A percentile compares a stretch with the other conserved stretches of the same genome.
These are phyloP conservation scores for Pogona vitticeps DNA, from an alignment of 2,113 vertebrate genomes.

Conservation along the genomic window DNA sequence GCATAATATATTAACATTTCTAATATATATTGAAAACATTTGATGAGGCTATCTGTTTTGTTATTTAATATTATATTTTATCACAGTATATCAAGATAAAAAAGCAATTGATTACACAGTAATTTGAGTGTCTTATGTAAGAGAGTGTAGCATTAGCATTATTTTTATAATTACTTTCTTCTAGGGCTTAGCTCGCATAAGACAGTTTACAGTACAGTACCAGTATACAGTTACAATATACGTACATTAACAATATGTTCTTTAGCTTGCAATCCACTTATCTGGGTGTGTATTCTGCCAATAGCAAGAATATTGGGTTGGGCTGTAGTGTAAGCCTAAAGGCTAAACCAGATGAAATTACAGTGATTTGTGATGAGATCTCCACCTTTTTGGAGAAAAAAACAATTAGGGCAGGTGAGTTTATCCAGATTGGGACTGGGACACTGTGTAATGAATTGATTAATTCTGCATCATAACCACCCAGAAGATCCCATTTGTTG, in stretches of 20 bases:
- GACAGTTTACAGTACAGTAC: not conserved
- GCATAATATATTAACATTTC: conserved; percentile 65
- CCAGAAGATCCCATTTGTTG: not conserved
- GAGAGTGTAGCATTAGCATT: not conserved
- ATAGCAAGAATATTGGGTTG: too few relatives aligned
- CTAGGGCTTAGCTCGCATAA: not conserved
- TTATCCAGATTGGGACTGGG: not conserved
- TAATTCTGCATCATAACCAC: not conserved
- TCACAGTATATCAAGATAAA: not conserved
- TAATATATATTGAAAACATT: conserved; percentile 54
- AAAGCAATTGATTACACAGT: not conserved
- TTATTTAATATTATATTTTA: fast-evolving
- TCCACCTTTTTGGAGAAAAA: too few relatives aligned
- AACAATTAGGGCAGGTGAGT: not conserved
- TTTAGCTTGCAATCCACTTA: too few relatives aligned
- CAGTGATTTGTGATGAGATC: too few relatives aligned
- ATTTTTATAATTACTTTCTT: not conserved
- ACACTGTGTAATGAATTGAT: not conserved
- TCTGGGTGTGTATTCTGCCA: too few relatives aligned
- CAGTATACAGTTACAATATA: too few relatives aligned
- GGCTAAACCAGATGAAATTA: too few relatives aligned
- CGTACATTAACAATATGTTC: too few relatives aligned
- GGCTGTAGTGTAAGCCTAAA: too few relatives aligned
- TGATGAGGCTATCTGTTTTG: not conserved
- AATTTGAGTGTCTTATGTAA: not conserved